Evolutionary conservation across 2,113 vertebrate species (phyloP).

Genomic region (Podilymbus podiceps): DNA sequence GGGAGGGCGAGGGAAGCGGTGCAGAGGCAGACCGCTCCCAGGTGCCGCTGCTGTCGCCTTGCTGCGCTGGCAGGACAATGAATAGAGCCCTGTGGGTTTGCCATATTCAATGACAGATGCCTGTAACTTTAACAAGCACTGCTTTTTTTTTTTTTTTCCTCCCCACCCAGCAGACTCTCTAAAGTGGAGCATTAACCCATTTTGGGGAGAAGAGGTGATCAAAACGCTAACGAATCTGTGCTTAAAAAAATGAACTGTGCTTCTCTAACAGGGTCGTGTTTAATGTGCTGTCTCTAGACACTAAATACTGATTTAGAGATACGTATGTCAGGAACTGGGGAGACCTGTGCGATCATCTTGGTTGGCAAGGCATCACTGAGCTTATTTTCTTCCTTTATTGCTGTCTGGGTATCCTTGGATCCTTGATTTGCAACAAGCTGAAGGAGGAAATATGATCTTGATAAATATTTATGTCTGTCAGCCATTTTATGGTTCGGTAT

Average conservation of each 20-base stretch:
- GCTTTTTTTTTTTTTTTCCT: neutral
- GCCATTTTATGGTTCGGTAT: neutral
- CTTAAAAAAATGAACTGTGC: neutral
- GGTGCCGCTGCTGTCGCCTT: neutral
- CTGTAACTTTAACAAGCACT: neutral
- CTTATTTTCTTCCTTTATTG: neutral
- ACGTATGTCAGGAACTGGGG: rapidly evolving
- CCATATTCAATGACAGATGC: neutral
- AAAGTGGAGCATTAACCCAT: neutral
- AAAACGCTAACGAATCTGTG: neutral
- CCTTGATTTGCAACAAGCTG: neutral
- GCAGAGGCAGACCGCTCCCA: neutral
- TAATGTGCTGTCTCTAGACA: rapidly evolving
- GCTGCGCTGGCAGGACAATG: neutral
- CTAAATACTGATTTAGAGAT: neutral
- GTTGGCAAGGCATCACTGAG: neutral
- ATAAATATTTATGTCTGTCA: slow-evolving; percentile 39
- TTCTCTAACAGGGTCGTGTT: neutral
- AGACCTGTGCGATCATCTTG: neutral
- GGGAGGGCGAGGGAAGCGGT: neutral
- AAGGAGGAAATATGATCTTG: neutral
- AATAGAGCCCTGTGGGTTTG: neutral
- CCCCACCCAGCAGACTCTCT: neutral
- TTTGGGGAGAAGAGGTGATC: neutral
- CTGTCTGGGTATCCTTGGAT: neutral